Evolutionary conservation across 2,888 invertebrate species (phyloP).

Genomic region (Melanargia galathea): DNA sequence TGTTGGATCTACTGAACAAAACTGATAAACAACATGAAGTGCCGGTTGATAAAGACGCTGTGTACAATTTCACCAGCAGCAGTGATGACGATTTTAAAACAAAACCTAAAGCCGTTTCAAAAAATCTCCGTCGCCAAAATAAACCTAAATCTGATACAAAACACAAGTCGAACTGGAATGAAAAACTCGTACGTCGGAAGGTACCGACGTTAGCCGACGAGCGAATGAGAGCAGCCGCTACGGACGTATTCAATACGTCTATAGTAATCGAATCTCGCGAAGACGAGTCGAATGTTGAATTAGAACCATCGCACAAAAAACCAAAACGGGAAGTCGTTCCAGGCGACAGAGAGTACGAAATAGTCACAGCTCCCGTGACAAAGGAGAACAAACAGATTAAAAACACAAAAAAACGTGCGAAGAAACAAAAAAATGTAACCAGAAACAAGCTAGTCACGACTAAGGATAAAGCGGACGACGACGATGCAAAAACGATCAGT

Average conservation of each 20-base stretch:
- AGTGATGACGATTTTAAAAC: slow-evolving; percentile 57
- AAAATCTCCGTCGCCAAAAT: too few species aligned
- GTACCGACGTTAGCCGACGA: slow-evolving; percentile 63
- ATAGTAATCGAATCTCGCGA: slow-evolving; percentile 46
- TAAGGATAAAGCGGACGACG: slow-evolving; percentile 32
- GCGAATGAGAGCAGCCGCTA: slow-evolving; percentile 54
- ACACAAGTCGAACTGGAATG: too few species aligned
- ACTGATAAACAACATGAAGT: slow-evolving; percentile 51
- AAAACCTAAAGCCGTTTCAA: background rate
- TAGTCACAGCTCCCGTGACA: slow-evolving; percentile 26
- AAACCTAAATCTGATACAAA: too few species aligned
- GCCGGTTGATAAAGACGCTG: slow-evolving; percentile 47
- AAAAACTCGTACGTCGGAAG: too few species aligned
- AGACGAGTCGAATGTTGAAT: slow-evolving; percentile 38
- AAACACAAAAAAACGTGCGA: slow-evolving; percentile 36
- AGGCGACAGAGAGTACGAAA: slow-evolving; percentile 34
- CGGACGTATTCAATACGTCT: slow-evolving; percentile 57
- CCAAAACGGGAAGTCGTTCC: slow-evolving; percentile 55
- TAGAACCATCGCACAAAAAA: slow-evolving; percentile 42
- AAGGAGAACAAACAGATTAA: slow-evolving; percentile 39
- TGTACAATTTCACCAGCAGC: slow-evolving; percentile 66
- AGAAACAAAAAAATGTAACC: slow-evolving; percentile 36
- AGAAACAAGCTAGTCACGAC: background rate
- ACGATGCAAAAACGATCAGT: slow-evolving; percentile 54
- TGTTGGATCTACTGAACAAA: slow-evolving; percentile 62